Percentiles rank a stretch among this genome's conserved stretches.
phyloP scores from a whole-genome alignment of 2,797 vertebrate species.

The Rhabdophis nuchalis region DNA sequence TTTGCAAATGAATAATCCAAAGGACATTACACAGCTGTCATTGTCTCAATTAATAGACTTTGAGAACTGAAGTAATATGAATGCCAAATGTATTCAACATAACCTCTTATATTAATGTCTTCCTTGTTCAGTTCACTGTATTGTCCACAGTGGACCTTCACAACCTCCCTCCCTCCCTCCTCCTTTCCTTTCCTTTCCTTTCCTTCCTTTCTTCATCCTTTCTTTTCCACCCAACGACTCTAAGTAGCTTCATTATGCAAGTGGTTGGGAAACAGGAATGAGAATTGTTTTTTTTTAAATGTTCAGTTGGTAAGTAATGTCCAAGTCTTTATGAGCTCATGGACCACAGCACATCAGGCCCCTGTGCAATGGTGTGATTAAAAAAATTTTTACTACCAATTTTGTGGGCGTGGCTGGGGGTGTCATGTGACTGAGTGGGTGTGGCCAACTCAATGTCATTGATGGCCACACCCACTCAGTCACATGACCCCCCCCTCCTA shows the following conservation, averaged over 20 bases:
- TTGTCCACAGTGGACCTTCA: not conserved
- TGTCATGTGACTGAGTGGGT: too few relatives aligned
- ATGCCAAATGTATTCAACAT: not conserved
- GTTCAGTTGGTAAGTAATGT: not conserved
- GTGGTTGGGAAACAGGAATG: not conserved
- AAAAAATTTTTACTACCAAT: too few relatives aligned
- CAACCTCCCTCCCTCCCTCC: not conserved
- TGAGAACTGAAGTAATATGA: not conserved
- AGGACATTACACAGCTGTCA: not conserved
- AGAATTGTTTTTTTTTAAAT: not conserved
- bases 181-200: too few relatives aligned
- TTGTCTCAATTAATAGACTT: not conserved
- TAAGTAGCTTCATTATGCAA: not conserved
- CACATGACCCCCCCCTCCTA: too few relatives aligned
- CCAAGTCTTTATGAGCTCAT: not conserved
- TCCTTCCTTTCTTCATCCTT: not conserved
- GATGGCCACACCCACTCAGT: too few relatives aligned
- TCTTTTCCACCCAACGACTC: not conserved
- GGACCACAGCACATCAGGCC: not conserved
- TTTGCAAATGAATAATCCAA: not conserved
- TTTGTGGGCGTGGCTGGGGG: too few relatives aligned
- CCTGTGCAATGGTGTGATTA: too few relatives aligned
- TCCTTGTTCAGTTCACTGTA: not conserved
- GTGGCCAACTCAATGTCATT: too few relatives aligned
- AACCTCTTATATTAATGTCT: not conserved